Base-by-base conservation (phyloP, 2,113 vertebrate genomes). In the Sarotherodon lohbergeri region DNA sequence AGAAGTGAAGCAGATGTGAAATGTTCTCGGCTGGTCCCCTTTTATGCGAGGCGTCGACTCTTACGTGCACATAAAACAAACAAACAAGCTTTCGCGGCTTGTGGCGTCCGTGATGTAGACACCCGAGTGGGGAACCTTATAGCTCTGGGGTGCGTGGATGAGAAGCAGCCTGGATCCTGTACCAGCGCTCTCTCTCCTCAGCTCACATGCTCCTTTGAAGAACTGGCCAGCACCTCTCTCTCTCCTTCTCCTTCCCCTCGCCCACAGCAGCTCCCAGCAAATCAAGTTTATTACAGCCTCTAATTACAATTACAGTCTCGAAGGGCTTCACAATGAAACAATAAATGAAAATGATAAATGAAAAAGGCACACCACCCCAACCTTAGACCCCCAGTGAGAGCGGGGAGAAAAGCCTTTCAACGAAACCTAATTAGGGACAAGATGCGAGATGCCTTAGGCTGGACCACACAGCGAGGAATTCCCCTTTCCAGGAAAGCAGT, bases 301-400 rank as follows among this genome's bases (percentile, higher is more conserved):
- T 93, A 92, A 94, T 95, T 94, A 89, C 88, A 94, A 92, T 94
- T 92, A 93, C 36, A 34, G 91, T 91, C 94, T 93, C 94, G 82
- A 83, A 85, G 81, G 90, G 83, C 80, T 85, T 91, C 86, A 86
- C 83, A 86, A 71, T 89, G 82, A 88, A 92, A 93, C 86, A 91
- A 90, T 90, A 93, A 85, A 91, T 94, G 93, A 88, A 91, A 94
- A 93, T 86, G 91, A 93, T 94, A 82, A 94, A 93, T 91, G 86
- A 81, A 89, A 91, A 92, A 86, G 73, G 88, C 83, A 63, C 14
- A 29, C 32, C 81, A 11, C 34, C 71, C 80, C 63, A 88, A 89
- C 87, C 88, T 84, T 29, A 78, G 85, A 89, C 84, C 93, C 43
- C 83, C 54, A 16, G 81, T 78, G 73, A 79, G 41, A 91, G 63